These are phyloP conservation scores for Cydia strobilella DNA, from an alignment of 1,140 invertebrate genomes.

Conservation along the genomic window DNA sequence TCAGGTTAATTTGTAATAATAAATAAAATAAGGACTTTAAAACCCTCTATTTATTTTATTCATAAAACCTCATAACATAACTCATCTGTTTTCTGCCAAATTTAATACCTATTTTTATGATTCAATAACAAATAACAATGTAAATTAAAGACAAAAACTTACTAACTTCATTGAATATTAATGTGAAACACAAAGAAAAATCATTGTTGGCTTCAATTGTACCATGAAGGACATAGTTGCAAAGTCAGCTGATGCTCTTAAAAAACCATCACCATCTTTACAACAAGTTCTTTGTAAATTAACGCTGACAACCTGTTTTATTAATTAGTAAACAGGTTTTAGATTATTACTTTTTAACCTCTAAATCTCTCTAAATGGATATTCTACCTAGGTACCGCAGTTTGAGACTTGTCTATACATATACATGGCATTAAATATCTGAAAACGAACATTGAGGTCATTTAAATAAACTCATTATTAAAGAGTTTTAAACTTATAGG, in stretches of 20 bases:
- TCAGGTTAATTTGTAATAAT: not conserved
- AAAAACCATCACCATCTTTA: not conserved
- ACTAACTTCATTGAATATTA: not conserved
- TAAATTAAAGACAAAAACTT: not conserved
- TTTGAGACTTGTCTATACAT: too few relatives aligned
- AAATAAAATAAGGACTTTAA: not conserved
- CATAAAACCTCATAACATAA: too few relatives aligned
- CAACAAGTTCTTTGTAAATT: not conserved
- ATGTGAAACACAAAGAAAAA: not conserved
- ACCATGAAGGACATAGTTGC: constrained; percentile 20
- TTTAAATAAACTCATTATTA: not conserved
- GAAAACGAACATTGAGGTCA: too few relatives aligned
- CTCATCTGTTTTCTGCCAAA: too few relatives aligned
- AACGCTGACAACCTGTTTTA: not conserved
- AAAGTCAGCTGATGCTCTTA: constrained; percentile 28
- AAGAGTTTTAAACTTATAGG: too few relatives aligned
- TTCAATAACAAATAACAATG: not conserved
- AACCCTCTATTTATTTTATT: not conserved
- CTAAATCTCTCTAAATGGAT: too few relatives aligned
- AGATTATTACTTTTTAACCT: not conserved
- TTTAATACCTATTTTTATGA: too few relatives aligned
- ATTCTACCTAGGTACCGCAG: too few relatives aligned
- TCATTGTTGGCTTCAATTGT: not conserved
- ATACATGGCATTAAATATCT: too few relatives aligned
- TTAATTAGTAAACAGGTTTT: not conserved